Evolutionary conservation across 2,797 vertebrate genomes (phyloP).

Genomic region (Poeciliopsis gracilis): DNA sequence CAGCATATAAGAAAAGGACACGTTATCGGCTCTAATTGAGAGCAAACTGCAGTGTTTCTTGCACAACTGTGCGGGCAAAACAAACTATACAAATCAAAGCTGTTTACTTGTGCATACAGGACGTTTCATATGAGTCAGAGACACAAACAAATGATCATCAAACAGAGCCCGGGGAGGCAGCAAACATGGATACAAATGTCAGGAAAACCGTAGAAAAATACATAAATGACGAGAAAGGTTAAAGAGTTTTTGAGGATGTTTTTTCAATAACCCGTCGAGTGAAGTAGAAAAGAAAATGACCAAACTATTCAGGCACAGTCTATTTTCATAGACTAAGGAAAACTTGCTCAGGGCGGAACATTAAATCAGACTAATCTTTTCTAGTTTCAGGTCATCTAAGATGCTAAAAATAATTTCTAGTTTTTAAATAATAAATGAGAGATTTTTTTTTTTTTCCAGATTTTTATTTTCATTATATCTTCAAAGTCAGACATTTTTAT

Average conservation of each 20-base stretch:
- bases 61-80: constrained; percentile 15
- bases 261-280: neutral
- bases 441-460: neutral
- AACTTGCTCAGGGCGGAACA: neutral
- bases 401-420: neutral
- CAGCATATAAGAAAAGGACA: constrained; percentile 16
- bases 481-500: neutral
- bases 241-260: neutral
- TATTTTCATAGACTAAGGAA: neutral
- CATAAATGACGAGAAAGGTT: neutral
- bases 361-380: neutral
- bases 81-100: constrained; percentile 16
- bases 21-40: constrained; percentile 41
- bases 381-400: neutral
- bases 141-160: constrained; percentile 12
- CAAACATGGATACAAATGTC: neutral
- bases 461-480: neutral
- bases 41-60: constrained; percentile 8
- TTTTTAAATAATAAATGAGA: neutral
- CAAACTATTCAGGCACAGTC: neutral
- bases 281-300: neutral
- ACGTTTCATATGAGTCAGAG: constrained; percentile 2
- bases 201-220: neutral
- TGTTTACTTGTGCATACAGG: constrained; percentile 3
- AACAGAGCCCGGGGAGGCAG: neutral